Evolutionary conservation across 2,797 vertebrate genomes (phyloP).

Genomic region (Falco cherrug): DNA sequence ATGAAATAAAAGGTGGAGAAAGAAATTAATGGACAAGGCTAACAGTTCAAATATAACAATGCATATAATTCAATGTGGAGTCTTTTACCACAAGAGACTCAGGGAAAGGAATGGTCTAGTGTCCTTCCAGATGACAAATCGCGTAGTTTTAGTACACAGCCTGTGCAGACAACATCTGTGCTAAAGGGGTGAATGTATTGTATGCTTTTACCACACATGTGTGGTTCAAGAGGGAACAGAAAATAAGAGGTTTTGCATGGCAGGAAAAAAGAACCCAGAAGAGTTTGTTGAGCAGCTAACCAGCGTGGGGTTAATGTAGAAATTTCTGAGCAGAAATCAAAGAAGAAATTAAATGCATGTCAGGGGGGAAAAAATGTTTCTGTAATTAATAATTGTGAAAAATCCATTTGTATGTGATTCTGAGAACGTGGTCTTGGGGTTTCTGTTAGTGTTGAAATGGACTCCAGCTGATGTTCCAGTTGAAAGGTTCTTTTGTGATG

Average conservation of each 20-base stretch:
- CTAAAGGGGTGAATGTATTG: neutral
- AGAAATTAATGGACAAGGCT: neutral
- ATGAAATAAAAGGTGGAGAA: neutral
- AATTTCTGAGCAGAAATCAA: neutral
- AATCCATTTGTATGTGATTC: neutral
- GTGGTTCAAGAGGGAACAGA: neutral
- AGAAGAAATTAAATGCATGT: neutral
- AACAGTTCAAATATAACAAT: neutral
- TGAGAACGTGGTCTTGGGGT: neutral
- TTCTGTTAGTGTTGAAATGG: neutral
- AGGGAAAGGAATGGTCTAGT: neutral
- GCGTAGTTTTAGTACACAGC: neutral
- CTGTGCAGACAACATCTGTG: neutral
- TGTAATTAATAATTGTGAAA: neutral
- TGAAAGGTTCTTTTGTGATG: neutral
- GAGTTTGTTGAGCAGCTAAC: neutral
- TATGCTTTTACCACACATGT: neutral
- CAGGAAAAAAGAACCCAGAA: neutral
- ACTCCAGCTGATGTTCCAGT: neutral
- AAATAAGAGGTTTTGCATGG: neutral
- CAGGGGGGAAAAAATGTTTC: neutral
- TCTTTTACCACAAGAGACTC: neutral
- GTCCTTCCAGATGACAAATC: neutral
- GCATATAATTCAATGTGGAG: neutral
- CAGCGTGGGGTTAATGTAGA: neutral